Conservation (phyloP, 2,797 vertebrate species). For the Champsocephalus gunnari region DNA sequence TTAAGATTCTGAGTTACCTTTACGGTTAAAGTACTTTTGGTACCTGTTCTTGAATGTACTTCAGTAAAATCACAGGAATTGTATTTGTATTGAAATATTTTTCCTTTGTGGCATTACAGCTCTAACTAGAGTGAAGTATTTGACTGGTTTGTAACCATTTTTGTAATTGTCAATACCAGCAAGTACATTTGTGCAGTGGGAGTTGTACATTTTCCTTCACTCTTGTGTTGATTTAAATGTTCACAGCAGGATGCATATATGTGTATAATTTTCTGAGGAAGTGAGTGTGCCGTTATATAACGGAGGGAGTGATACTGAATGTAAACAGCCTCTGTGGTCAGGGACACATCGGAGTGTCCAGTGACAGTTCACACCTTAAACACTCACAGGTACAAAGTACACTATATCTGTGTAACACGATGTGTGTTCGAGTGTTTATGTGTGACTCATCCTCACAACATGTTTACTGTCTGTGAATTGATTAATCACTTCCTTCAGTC, state of each 20-base stretch:
- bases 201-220: background rate
- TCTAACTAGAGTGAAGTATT: background rate
- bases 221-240: background rate
- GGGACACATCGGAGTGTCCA: conserved; percentile 13
- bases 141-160: background rate
- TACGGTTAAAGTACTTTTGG: no score
- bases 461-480: conserved; percentile 66
- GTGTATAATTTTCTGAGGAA: background rate
- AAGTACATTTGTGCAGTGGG: no score
- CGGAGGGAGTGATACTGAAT: background rate
- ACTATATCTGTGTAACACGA: conserved; percentile 25
- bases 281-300: background rate
- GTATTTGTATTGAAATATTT: background rate
- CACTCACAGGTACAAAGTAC: conserved; percentile 66
- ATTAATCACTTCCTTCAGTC: conserved; percentile 71
- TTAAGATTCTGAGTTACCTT: no score
- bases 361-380: conserved; percentile 34
- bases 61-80: background rate
- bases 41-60: no score
- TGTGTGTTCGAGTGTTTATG: conserved; percentile 37
- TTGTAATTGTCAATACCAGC: background rate
- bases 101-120: background rate
- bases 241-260: conserved; percentile 3
- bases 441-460: conserved; percentile 72
- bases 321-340: conserved; percentile 22